A percentile compares a stretch with the other conserved stretches of the same genome.
phyloP scores from a whole-genome alignment of 2,888 invertebrate species.

The Lepidochitona cinerea region DNA sequence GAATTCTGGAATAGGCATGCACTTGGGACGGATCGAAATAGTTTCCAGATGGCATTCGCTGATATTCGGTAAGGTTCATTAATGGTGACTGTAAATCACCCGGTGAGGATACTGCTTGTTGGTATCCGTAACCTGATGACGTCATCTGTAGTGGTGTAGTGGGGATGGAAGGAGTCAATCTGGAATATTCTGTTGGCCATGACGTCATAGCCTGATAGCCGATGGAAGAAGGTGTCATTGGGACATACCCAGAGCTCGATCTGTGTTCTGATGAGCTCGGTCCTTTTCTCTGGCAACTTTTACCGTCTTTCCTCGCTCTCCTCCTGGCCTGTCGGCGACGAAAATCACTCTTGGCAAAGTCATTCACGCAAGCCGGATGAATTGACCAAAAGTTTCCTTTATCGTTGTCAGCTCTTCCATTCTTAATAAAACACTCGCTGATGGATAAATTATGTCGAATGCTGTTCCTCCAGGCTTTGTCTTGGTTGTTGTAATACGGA shows the following conservation, averaged over 20 bases:
- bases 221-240: constrained; percentile 47
- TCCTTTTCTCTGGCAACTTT: not conserved
- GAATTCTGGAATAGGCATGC: too few species aligned
- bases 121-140: too few species aligned
- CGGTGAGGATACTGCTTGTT: too few species aligned
- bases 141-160: too few species aligned
- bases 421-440: constrained; percentile 67
- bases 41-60: too few species aligned
- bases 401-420: constrained; percentile 78
- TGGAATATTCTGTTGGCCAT: not conserved
- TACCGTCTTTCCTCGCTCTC: constrained; percentile 76
- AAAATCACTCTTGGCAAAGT: constrained; percentile 96
- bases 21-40: too few species aligned
- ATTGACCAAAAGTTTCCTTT: constrained; percentile 99
- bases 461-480: constrained; percentile 67
- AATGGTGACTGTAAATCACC: too few species aligned
- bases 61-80: too few species aligned
- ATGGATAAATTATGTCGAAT: constrained; percentile 66
- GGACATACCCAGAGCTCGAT: constrained; percentile 44
- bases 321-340: constrained; percentile 94
- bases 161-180: too few species aligned
- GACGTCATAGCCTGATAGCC: constrained; percentile 18
- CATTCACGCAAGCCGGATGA: constrained; percentile 96
- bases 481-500: constrained; percentile 61
- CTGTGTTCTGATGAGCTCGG: constrained; percentile 1